A percentile compares a stretch with the other conserved stretches of the same genome.
Evolutionary conservation across 2,797 vertebrate genomes (phyloP).

Genomic region (Gallinago stenura): DNA sequence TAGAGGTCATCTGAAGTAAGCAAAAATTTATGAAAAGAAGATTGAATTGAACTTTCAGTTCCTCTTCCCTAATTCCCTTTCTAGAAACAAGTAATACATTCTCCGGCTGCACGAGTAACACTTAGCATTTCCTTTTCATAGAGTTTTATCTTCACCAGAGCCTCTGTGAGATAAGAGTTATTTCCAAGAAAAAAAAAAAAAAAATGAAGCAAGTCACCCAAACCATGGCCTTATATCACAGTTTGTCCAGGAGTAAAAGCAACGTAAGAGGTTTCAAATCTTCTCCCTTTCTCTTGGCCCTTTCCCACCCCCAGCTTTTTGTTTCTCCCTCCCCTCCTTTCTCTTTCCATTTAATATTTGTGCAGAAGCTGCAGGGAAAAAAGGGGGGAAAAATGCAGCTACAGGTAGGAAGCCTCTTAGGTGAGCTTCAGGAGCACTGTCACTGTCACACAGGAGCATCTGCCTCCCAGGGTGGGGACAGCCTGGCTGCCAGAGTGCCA

Average conservation of each 20-base stretch:
- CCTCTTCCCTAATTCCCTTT: not conserved
- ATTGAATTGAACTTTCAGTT: not conserved
- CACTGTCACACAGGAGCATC: not conserved
- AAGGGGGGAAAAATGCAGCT: accelerated
- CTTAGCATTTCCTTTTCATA: not conserved
- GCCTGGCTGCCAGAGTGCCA: not conserved
- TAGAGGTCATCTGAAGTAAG: not conserved
- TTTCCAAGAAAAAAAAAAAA: not conserved
- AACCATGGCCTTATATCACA: not conserved
- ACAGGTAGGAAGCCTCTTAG: not conserved
- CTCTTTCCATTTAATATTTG: not conserved
- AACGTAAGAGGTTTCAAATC: not conserved
- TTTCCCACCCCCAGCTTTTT: not conserved
- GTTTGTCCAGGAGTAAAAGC: not conserved
- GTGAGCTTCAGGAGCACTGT: not conserved
- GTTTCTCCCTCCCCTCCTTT: not conserved
- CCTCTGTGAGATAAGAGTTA: not conserved
- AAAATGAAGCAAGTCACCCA: accelerated
- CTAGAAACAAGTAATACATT: not conserved
- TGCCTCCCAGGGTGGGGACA: not conserved
- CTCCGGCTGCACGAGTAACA: not conserved
- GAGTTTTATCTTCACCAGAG: not conserved
- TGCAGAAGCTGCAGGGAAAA: not conserved
- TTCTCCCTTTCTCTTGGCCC: not conserved
- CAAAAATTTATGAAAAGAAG: not conserved